Conservation (phyloP, 2,113 vertebrate genomes). For the Cynopterus brachyotis region DNA sequence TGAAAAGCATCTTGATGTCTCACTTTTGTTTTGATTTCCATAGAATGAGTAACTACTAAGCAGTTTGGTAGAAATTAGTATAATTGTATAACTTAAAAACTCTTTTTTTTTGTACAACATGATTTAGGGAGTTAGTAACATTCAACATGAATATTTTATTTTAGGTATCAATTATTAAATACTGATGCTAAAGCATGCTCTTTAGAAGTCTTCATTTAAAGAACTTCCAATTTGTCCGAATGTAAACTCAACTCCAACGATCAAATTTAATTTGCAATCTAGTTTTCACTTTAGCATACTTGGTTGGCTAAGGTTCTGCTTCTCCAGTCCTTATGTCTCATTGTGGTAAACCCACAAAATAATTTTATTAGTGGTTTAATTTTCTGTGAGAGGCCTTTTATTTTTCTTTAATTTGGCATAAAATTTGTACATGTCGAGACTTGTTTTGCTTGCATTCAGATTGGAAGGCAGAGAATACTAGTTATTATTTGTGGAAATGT, state of each 20-base stretch:
- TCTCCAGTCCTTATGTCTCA: neutral
- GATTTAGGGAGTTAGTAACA: neutral
- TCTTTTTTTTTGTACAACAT: neutral
- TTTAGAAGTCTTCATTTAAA: constrained; percentile 17
- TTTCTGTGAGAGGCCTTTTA: constrained; percentile 22
- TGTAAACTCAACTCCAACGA: neutral
- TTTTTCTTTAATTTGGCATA: constrained; percentile 46
- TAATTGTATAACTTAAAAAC: neutral
- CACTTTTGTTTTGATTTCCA: neutral
- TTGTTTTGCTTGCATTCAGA: constrained; percentile 32
- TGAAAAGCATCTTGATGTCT: neutral
- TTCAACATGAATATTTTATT: constrained; percentile 2
- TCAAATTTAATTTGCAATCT: neutral
- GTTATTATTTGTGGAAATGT: constrained; percentile 29
- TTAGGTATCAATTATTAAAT: constrained; percentile 40
- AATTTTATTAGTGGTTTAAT: constrained; percentile 34
- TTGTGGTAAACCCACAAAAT: neutral
- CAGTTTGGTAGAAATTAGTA: constrained; percentile 12
- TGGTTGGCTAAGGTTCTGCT: neutral
- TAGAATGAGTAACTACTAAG: neutral
- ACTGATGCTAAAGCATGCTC: neutral
- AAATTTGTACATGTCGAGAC: constrained; percentile 3
- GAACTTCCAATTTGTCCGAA: neutral
- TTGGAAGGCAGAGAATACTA: neutral
- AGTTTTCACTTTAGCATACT: neutral